phyloP scores from a whole-genome alignment of 37 sponge, comb jelly and placozoan genomes.

The Bolinopsis microptera region DNA sequence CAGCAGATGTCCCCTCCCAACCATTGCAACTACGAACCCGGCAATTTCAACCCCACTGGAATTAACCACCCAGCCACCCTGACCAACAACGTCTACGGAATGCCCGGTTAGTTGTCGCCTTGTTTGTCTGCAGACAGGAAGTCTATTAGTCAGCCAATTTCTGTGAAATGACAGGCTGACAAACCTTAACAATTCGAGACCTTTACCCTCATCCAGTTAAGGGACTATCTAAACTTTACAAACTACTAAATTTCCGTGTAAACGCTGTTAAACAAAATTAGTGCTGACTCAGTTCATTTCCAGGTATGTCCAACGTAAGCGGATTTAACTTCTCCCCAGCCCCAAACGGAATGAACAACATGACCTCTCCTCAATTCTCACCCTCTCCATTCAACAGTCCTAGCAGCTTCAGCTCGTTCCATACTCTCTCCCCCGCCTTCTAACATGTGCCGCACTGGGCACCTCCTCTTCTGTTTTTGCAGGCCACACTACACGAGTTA shows the following conservation, averaged over 20 bases:
- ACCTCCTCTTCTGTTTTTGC: not conserved
- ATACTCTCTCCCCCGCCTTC: conserved; percentile 41
- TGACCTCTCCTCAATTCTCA: conserved; percentile 21
- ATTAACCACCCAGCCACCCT: conserved; percentile 49
- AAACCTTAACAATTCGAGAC: not conserved
- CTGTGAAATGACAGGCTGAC: not conserved
- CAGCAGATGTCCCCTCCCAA: conserved; percentile 50
- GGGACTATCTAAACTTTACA: not conserved
- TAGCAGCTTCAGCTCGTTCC: conserved; percentile 4
- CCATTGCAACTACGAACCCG: conserved; percentile 16
- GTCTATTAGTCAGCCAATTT: not conserved
- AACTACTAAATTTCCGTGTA: not conserved
- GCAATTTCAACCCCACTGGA: conserved; percentile 45
- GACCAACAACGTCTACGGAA: not conserved
- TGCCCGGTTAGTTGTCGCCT: not conserved
- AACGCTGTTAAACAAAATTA: no score
- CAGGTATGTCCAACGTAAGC: conserved; percentile 7
- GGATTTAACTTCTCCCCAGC: conserved; percentile 14
- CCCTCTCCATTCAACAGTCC: conserved; percentile 2
- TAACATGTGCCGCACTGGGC: not conserved
- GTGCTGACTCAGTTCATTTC: not conserved
- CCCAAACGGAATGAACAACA: not conserved
- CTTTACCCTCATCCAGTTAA: not conserved
- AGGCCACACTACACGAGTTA: not conserved
- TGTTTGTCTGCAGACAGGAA: not conserved